Evolutionary conservation across 2,113 vertebrate genomes (phyloP), one percentile per base, ranked within the genome.

Genomic region (Mobula hypostoma): DNA sequence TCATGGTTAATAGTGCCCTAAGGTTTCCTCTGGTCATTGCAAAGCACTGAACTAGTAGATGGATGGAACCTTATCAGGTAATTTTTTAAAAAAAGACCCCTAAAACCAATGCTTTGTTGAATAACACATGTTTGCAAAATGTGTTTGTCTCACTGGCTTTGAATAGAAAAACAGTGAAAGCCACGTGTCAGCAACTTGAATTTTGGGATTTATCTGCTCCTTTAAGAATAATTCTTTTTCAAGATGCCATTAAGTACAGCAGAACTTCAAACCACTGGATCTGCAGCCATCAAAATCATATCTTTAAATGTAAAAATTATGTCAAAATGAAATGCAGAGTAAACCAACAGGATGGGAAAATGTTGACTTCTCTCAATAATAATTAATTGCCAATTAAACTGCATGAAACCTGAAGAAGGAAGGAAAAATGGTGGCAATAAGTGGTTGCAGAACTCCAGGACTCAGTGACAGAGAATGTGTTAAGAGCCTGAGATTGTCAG

Each of bases 1-100:
- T 74, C 90, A 66, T 32, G 21, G 90, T 93, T 93, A 93, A 93
- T 93, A 29, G 90, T 40, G 68, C 90, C 90, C 90, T 70, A 29
- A 68, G 90, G 90, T 40, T 74, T 48, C 90, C 72, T 74, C 90
- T 91, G 68, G 27, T 48, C 85, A 88, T 74, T 93, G 70, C 70
- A 93, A 93, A 29, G 32, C 63, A 70, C 40, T 74, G 32, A 93
- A 93, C 68, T 17, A 74, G 56, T 29, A 40, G 7, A 93, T 74
- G 68, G 90, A 93, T 74, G 90, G 36, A 70, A 74, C 36, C 90
- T 72, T 32, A 93, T 74, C 36, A 21, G 72, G 36, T 48, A 72
- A 72, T 92, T 93, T 88, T 17, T n/a, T n/a, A n/a, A n/a, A 88
- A 88, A 88, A 88, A 29, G 36, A 66, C 29, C 58, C 29, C 63